These are phyloP conservation scores for Serilophus lunatus DNA, from an alignment of 2,113 vertebrate species.

Conservation along the genomic window DNA sequence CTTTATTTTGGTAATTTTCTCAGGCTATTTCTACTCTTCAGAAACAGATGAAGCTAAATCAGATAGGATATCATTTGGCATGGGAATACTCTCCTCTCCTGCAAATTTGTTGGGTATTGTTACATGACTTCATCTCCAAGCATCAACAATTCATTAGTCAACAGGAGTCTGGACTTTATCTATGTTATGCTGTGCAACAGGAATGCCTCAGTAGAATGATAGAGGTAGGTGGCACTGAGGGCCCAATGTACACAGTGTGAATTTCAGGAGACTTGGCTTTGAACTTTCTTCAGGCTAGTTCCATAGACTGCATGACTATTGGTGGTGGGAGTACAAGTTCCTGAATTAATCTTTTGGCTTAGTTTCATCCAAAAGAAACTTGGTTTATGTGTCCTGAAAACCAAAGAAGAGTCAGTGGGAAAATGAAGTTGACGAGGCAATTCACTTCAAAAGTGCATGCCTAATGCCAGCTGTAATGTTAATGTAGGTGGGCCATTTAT, in stretches of 20 bases:
- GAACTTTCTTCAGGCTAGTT: neutral
- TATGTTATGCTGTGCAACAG: neutral
- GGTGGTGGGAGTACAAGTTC: neutral
- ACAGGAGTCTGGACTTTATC: neutral
- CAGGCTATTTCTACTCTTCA: neutral
- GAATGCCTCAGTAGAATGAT: neutral
- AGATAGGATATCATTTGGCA: neutral
- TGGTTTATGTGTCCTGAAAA: neutral
- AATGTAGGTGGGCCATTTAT: neutral
- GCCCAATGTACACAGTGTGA: neutral
- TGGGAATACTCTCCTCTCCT: neutral
- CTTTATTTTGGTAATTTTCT: neutral
- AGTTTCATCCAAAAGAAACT: neutral
- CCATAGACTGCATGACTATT: neutral
- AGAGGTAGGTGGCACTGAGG: neutral
- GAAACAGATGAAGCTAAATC: neutral
- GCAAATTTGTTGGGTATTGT: neutral
- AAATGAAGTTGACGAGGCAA: neutral
- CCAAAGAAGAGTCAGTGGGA: neutral
- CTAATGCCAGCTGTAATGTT: neutral
- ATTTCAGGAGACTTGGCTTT: neutral
- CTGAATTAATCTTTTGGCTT: neutral
- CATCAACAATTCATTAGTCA: neutral
- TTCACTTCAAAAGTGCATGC: neutral
- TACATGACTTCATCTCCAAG: neutral